phyloP scores from a whole-genome alignment of 30 jellyfish, hydroid and myxozoan species.

The Turritopsis dohrnii region DNA sequence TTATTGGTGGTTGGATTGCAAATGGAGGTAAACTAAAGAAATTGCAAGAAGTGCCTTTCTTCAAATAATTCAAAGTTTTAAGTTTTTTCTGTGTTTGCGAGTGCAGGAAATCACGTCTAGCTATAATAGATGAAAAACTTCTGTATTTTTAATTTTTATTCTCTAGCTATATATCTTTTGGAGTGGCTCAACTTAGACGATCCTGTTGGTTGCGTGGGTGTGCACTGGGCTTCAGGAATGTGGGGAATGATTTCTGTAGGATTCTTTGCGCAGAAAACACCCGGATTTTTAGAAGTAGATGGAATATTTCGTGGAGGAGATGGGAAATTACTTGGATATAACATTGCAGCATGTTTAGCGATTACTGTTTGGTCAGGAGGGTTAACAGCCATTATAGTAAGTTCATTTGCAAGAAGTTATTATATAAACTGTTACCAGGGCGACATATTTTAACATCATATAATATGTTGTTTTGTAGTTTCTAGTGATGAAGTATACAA shows the following conservation, averaged over 20 bases:
- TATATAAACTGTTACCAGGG: neutral
- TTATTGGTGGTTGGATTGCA: slow-evolving; percentile 43
- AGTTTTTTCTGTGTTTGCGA: too few species aligned
- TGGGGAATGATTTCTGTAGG: slow-evolving; percentile 35
- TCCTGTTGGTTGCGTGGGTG: slow-evolving; percentile 38
- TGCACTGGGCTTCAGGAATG: slow-evolving; percentile 24
- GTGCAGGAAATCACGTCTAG: too few species aligned
- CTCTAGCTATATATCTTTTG: neutral
- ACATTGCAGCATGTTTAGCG: slow-evolving; percentile 17
- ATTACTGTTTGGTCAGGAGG: slow-evolving; percentile 30
- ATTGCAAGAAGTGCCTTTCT: too few species aligned
- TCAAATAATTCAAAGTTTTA: neutral
- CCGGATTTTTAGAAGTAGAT: neutral
- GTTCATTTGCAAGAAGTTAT: neutral
- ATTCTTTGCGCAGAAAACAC: slow-evolving; percentile 21
- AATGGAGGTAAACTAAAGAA: slow-evolving; percentile 29
- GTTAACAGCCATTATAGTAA: slow-evolving; percentile 25
- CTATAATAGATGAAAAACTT: too few species aligned
- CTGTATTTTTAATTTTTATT: neutral
- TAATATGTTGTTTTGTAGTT: neutral
- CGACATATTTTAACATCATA: neutral
- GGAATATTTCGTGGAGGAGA: slow-evolving; percentile 35
- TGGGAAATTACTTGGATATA: slow-evolving; percentile 32
- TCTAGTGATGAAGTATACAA: neutral
- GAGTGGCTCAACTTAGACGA: slow-evolving; percentile 22